A percentile compares a stretch with the other conserved stretches of the same genome.
phyloP scores from a whole-genome alignment of 1,140 invertebrate species.

The Diuraphis noxia region DNA sequence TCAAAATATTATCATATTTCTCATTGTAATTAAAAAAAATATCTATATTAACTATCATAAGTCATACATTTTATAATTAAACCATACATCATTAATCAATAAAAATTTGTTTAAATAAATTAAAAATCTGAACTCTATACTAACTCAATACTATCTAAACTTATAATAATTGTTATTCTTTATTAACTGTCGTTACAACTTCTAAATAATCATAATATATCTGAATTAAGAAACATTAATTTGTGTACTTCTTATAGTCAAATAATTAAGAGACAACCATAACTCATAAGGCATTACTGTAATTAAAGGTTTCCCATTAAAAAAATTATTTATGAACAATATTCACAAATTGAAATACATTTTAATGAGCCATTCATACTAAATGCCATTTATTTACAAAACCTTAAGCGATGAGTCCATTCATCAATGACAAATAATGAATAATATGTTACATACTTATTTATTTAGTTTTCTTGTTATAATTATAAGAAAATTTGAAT shows the following conservation, averaged over 20 bases:
- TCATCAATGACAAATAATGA: no score
- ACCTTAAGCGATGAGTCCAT: no score
- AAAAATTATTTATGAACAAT: neutral
- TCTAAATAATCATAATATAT: neutral
- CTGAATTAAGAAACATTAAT: neutral
- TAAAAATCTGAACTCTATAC: neutral
- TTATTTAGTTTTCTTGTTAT: neutral
- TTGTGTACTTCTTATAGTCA: neutral
- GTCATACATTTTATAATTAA: neutral
- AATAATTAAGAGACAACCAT: neutral
- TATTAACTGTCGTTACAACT: neutral
- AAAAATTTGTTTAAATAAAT: neutral
- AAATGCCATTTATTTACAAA: neutral
- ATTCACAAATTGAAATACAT: neutral
- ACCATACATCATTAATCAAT: neutral
- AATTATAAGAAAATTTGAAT: neutral
- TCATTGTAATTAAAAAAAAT: neutral
- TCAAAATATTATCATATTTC: no score
- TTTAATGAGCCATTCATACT: neutral
- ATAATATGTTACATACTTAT: neutral
- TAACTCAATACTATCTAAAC: no score
- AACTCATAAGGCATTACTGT: neutral
- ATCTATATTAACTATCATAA: neutral
- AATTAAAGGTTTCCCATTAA: neutral
- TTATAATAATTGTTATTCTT: neutral